These are phyloP conservation scores for Glaucomys volans DNA, from an alignment of 2,113 vertebrate genomes.

Conservation along the genomic window DNA sequence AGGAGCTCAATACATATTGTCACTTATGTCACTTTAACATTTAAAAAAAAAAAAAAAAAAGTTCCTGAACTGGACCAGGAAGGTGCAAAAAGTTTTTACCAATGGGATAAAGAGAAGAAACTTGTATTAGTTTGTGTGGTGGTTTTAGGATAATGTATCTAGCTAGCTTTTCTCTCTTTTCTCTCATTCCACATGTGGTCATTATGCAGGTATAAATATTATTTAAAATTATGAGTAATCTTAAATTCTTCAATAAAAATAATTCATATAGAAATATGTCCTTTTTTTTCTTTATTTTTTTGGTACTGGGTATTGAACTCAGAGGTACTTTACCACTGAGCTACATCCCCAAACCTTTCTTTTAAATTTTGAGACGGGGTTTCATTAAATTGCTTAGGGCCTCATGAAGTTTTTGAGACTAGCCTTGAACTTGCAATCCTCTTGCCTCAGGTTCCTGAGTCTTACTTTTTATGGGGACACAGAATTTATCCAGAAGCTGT, in stretches of 20 bases:
- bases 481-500: slow-evolving; percentile 44
- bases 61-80: not conserved
- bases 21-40: not conserved
- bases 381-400: no score
- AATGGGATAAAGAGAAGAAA: not conserved
- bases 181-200: not conserved
- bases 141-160: not conserved
- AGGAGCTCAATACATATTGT: not conserved
- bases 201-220: not conserved
- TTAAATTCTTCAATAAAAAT: not conserved
- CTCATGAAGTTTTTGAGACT: no score
- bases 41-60: not conserved
- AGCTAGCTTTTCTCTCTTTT: not conserved
- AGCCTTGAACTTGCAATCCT: no score
- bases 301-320: no score
- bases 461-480: not conserved
- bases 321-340: no score
- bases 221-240: not conserved
- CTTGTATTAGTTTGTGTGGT: not conserved
- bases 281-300: no score
- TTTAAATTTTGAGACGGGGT: no score
- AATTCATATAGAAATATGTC: not conserved
- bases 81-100: not conserved
- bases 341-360: no score
- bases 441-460: no score